phyloP scores from a whole-genome alignment of 2,888 invertebrate genomes.

The Hypselothyrea guttata region DNA sequence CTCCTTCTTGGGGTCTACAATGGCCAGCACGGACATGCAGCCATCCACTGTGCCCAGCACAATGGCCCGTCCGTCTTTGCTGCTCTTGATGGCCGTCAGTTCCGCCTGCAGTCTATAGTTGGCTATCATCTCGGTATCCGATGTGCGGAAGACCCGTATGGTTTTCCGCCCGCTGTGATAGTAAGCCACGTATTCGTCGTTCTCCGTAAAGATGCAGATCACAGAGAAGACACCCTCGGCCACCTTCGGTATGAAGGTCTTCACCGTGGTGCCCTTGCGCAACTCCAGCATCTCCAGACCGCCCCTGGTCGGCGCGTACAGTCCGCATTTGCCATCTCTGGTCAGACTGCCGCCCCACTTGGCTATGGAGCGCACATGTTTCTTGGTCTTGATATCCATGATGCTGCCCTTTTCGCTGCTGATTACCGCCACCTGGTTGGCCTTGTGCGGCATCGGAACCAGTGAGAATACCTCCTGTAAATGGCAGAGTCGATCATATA shows the following conservation, averaged over 20 bases:
- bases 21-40: slow-evolving; percentile 94
- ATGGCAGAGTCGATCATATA: no score
- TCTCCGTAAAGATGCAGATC: slow-evolving; percentile 95
- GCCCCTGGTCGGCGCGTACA: slow-evolving; percentile 96
- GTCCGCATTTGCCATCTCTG: slow-evolving; percentile 92
- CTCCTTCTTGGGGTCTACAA: slow-evolving; percentile 87
- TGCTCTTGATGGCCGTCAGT: slow-evolving; percentile 91
- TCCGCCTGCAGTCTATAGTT: slow-evolving; percentile 96
- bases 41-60: slow-evolving; percentile 97
- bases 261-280: slow-evolving; percentile 93
- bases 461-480: slow-evolving; percentile 87
- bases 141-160: slow-evolving; percentile 94
- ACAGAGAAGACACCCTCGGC: slow-evolving; percentile 99
- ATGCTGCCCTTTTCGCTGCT: slow-evolving; percentile 95
- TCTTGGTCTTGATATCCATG: slow-evolving; percentile 93
- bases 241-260: slow-evolving; percentile 95
- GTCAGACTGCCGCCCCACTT: slow-evolving; percentile 97
- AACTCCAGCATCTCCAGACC: slow-evolving; percentile 96
- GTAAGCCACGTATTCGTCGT: slow-evolving; percentile 97
- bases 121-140: slow-evolving; percentile 95
- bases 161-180: slow-evolving; percentile 97
- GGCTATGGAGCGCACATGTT: slow-evolving; percentile 92
- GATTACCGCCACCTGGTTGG: slow-evolving; percentile 92
- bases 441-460: slow-evolving; percentile 92
- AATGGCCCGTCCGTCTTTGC: slow-evolving; percentile 89